Percentiles rank a stretch among this genome's conserved stretches.
These are phyloP conservation scores for Octodonta nipae DNA, from an alignment of 2,888 invertebrate genomes.

Conservation along the genomic window DNA sequence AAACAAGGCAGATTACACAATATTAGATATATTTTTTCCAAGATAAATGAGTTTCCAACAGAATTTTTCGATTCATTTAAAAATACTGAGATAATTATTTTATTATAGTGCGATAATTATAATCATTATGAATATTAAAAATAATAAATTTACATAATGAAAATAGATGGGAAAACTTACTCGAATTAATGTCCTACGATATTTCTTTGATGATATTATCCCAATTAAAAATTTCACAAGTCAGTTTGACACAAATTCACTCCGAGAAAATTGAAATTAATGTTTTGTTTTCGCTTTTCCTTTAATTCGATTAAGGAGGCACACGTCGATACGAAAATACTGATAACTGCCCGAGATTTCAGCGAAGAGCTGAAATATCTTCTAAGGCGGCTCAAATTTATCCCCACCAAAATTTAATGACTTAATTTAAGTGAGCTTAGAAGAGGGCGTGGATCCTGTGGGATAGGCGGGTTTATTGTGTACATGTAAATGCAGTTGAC, in stretches of 20 bases:
- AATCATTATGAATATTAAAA: too few relatives aligned
- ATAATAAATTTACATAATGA: too few relatives aligned
- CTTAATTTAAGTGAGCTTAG: slow-evolving; percentile 23
- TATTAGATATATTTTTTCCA: too few relatives aligned
- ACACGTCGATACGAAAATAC: slow-evolving; percentile 10
- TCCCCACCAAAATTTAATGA: slow-evolving; percentile 20
- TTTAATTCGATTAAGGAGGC: slow-evolving; percentile 14
- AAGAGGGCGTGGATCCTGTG: slow-evolving; percentile 29
- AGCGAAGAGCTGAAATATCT: slow-evolving; percentile 24
- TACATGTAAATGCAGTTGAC: too few relatives aligned
- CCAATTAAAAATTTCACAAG: slow-evolving; percentile 9
- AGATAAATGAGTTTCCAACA: too few relatives aligned
- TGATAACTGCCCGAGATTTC: slow-evolving; percentile 29
- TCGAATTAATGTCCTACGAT: too few relatives aligned
- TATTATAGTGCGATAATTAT: too few relatives aligned
- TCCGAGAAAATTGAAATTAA: slow-evolving; percentile 30
- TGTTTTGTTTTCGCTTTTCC: slow-evolving; percentile 28
- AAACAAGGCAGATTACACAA: too few relatives aligned
- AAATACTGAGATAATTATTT: too few relatives aligned
- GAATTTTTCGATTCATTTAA: too few relatives aligned
- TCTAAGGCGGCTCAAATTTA: slow-evolving; percentile 17
- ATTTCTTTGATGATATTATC: slow-evolving; percentile 7
- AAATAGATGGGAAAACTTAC: too few relatives aligned
- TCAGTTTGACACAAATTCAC: slow-evolving; percentile 23
- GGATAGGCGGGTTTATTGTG: too few relatives aligned